Evolutionary conservation across 2,888 invertebrate species (phyloP), one percentile per base, ranked within the genome.

Genomic region (Mythimna albipuncta): DNA sequence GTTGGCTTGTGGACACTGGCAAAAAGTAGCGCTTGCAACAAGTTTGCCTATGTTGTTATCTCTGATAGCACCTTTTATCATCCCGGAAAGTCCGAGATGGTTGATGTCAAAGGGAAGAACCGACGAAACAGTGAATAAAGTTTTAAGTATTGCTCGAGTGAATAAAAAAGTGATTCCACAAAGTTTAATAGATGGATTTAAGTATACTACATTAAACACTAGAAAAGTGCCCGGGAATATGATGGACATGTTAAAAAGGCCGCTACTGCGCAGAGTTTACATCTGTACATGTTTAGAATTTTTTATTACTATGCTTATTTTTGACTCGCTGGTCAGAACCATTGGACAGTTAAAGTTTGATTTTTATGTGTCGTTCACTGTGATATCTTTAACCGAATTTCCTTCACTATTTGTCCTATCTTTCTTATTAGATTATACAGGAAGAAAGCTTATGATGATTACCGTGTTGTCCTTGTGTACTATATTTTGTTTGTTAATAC

Each of bases 1-100:
- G 0, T 84, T 94, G 10, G 91, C 90, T 3, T 93, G 93, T 81
- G 91, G 89, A 11, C 81, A 94, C 84, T 95, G 95, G 95, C 94
- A 91, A 77, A 82, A 77, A 10, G 64, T 94, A 16, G 89, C 91
- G 5, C 85, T 95, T 70, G 94, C 82, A 2, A 94, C 92, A 4
- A 94, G 94, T 75, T 72, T 92, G 21, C 94, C 94, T 2, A 86
- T 94, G 88, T 89, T 83, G 1, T 70, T 93, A 10, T 80, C 91
- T 6, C 11, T 94, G 52, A 52, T 94, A 5, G 87, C 93, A 13
- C 93, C 92, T 11, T 87, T 93, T 16, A 66, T 94, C 32, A 85
- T 94, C 44, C 94, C 94, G 3, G 95, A 95, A 80, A 95, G 95
- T 75, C 93, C 95, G 16, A 89, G 92, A 64, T 95, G 94, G 94